phyloP scores from a whole-genome alignment of 1,140 invertebrate genomes.

The Papilio machaon region DNA sequence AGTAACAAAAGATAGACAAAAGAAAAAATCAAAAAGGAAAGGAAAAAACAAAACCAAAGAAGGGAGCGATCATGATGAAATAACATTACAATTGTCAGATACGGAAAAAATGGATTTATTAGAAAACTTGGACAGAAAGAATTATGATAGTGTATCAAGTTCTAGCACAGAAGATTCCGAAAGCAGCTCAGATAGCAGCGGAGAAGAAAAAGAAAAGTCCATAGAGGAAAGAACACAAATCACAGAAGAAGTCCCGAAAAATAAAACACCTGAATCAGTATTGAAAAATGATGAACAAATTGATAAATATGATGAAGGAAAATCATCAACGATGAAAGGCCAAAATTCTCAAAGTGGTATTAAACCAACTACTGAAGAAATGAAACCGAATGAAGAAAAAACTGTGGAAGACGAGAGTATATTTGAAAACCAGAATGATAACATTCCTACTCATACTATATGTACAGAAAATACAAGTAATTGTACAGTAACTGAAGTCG shows the following conservation, averaged over 20 bases:
- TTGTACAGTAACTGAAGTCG: background rate
- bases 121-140: slow-evolving; percentile 70
- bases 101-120: slow-evolving; percentile 80
- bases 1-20: slow-evolving; percentile 54
- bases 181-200: slow-evolving; percentile 46
- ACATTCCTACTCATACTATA: background rate
- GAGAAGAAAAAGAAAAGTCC: background rate
- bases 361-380: background rate
- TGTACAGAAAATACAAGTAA: background rate
- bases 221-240: background rate
- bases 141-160: slow-evolving; percentile 56
- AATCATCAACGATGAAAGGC: background rate
- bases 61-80: slow-evolving; percentile 76
- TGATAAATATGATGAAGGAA: background rate
- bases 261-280: background rate
- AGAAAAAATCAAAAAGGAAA: slow-evolving; percentile 63
- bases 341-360: background rate
- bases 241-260: background rate
- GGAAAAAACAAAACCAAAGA: slow-evolving; percentile 58
- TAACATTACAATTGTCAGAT: slow-evolving; percentile 77
- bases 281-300: background rate
- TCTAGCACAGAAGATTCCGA: slow-evolving; percentile 56
- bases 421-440: background rate
- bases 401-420: background rate
- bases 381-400: too few species aligned